Evolutionary conservation across 1,140 invertebrate species (phyloP).

Genomic region (Neuroterus valhalla): DNA sequence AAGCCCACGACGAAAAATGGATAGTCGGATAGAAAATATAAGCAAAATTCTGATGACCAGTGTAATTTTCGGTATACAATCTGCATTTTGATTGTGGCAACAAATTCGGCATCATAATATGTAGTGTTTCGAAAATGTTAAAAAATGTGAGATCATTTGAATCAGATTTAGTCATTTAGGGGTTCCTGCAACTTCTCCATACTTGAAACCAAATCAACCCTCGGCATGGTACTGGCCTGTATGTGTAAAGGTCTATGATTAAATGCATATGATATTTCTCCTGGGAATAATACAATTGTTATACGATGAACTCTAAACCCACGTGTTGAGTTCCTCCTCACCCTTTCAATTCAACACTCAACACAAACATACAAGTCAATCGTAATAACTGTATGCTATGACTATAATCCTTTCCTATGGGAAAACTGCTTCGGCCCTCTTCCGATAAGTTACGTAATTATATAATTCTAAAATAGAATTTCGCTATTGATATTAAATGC

Average conservation of each 20-base stretch:
- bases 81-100: too few species aligned
- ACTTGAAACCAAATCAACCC: too few species aligned
- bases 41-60: too few species aligned
- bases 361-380: neutral
- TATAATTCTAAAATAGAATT: neutral
- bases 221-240: too few species aligned
- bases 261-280: neutral
- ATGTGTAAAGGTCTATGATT: neutral
- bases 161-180: too few species aligned
- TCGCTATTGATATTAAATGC: slow-evolving; percentile 6
- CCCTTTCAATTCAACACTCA: neutral
- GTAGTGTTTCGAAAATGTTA: too few species aligned
- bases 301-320: neutral
- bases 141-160: too few species aligned
- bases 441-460: neutral
- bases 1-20: too few species aligned
- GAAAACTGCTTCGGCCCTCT: neutral
- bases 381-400: neutral
- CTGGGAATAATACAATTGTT: neutral
- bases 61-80: too few species aligned
- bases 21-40: too few species aligned
- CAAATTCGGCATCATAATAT: too few species aligned
- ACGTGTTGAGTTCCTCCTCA: neutral
- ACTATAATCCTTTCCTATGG: neutral
- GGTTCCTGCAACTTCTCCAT: too few species aligned